Base-by-base conservation (phyloP, 2,888 invertebrate species). In the Tachina grossa region DNA sequence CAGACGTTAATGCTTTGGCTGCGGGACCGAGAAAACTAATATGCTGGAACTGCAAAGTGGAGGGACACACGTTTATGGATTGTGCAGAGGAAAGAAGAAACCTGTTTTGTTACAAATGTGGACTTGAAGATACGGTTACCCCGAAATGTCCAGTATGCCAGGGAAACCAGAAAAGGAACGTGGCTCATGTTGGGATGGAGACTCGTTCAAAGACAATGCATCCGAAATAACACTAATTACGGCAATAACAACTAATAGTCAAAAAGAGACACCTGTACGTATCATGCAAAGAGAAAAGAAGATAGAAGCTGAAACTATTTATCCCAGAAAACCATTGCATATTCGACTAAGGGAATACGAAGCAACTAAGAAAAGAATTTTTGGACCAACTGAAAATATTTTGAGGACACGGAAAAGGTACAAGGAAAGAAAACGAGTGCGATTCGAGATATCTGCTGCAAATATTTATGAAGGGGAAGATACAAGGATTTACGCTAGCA, bases 391-490 rank as follows among this genome's bases (percentile, higher is more conserved):
- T 4, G n/a, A 22, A 10, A 57, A 57, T 43, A 57, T 71, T 31
- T 10, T 39, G 45, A 16, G 39, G 8, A 5, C 31, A 4, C 2
- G 31, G 4, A 31, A 31, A 31, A 31, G 3, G 31, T 31, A 31
- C 31, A 31, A 31, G 4, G 31, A 31, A 31, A 39, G 68, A 16
- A 55, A 55, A 19, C 53, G 9, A 1, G 2, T 55, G 9, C 47
- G 41, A 19, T 53, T 53, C 1, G 69, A 71, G 45, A 55, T 71
- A 3, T 11, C 55, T 9, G 41, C 55, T 0, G 55, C 55, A 1
- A 71, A 22, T 19, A 55, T 71, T 43, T 71, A 57, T 45, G 55
- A 71, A 43, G 69, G 69, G 0, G 5, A 16, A 43, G 55, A 69
- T n/a, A 19, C 41, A 0, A 16, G 55, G 14, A 69, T 69, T 3